A percentile compares a stretch with the other conserved stretches of the same genome.
Conservation (phyloP, 2,797 vertebrate species). For the Peromyscus aztecus region DNA sequence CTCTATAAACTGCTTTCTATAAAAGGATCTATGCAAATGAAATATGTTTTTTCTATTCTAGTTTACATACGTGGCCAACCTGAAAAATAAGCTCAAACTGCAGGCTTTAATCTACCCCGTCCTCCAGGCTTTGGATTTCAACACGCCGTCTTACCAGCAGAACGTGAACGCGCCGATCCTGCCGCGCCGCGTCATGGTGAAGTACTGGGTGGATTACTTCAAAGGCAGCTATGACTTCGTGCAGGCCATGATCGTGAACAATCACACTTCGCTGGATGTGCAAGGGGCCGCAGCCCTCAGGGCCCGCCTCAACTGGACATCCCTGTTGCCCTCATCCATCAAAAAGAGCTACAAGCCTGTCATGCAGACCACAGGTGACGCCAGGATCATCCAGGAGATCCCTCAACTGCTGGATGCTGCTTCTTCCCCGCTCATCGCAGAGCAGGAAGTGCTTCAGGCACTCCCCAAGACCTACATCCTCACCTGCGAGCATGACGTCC, state of each 20-base stretch:
- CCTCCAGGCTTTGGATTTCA: conserved; percentile 96
- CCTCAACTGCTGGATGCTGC: conserved; percentile 92
- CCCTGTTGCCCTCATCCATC: conserved; percentile 89
- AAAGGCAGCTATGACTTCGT: conserved; percentile 88
- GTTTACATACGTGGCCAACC: conserved; percentile 90
- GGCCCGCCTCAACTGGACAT: conserved; percentile 92
- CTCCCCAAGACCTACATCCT: conserved; percentile 94
- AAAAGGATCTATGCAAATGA: neutral
- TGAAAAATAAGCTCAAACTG: conserved; percentile 91
- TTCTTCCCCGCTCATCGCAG: conserved; percentile 92
- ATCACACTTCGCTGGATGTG: conserved; percentile 93
- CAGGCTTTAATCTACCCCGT: conserved; percentile 96
- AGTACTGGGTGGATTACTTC: conserved; percentile 96
- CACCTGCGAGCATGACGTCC: conserved; percentile 95
- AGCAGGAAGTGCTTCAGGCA: conserved; percentile 88
- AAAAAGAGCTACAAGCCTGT: conserved; percentile 90
- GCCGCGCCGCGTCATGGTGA: conserved; percentile 89
- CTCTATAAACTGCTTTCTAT: neutral
- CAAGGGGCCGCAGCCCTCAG: conserved; percentile 86
- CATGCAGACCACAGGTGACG: conserved; percentile 85
- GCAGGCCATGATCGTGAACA: conserved; percentile 91
- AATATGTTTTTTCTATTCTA: conserved; percentile 79
- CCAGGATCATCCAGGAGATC: conserved; percentile 86
- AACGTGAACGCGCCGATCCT: conserved; percentile 92
- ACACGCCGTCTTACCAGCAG: conserved; percentile 96